phyloP scores from a whole-genome alignment of 2,797 vertebrate genomes.

The Leptoclinus maculatus region DNA sequence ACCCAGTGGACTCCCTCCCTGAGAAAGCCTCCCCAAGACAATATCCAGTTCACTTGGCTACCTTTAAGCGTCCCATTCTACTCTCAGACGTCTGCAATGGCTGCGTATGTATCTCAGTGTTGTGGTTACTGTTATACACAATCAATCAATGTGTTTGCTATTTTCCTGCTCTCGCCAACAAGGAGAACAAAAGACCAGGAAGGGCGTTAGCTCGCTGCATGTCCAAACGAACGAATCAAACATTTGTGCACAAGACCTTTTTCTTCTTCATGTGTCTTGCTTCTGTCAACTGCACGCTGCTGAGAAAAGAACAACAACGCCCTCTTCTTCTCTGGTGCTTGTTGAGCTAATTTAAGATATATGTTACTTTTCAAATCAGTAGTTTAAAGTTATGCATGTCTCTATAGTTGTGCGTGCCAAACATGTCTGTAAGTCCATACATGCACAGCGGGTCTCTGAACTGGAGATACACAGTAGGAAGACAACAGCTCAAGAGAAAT shows the following conservation, averaged over 20 bases:
- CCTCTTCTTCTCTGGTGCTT: background rate
- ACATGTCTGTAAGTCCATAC: background rate
- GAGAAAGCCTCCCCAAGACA: conserved; percentile 28
- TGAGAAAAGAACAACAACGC: conserved; percentile 1
- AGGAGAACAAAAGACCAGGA: conserved; percentile 57
- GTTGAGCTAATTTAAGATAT: conserved; percentile 5
- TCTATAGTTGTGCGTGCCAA: background rate
- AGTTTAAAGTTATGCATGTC: background rate
- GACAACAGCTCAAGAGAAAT: conserved; percentile 19
- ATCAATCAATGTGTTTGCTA: conserved; percentile 46
- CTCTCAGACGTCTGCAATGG: conserved; percentile 38
- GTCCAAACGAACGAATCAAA: conserved; percentile 44
- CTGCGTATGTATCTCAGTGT: conserved; percentile 47
- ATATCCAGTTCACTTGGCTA: conserved; percentile 25
- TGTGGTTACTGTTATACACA: conserved; percentile 42
- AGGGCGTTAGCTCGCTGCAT: conserved; percentile 25
- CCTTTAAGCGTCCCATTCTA: conserved; percentile 19
- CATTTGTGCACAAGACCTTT: conserved; percentile 34
- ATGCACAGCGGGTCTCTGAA: background rate
- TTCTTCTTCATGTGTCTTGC: conserved; percentile 2
- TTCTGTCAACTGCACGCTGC: conserved; percentile 24
- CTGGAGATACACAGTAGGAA: conserved; percentile 4
- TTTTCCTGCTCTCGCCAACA: conserved; percentile 46
- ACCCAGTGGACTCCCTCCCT: conserved; percentile 4
- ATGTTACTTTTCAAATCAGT: background rate